Conservation (phyloP, 2,888 invertebrate species). For the Eudasyphora cyanicolor region DNA sequence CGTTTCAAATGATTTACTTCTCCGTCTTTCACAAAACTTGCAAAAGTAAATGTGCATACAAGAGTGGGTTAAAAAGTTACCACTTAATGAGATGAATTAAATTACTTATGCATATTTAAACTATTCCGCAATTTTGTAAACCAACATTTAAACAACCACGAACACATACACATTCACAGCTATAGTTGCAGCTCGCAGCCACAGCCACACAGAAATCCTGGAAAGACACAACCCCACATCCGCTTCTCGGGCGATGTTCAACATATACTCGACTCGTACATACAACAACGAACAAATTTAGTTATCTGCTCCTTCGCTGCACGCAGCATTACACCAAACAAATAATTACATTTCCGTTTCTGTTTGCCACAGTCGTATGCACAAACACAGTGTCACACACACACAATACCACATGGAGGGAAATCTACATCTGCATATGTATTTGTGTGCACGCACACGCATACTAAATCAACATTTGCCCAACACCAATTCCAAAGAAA, state of each 20-base stretch:
- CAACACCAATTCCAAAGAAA: slow-evolving; percentile 9
- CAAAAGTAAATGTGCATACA: no score
- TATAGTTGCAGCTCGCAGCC: not conserved
- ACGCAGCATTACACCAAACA: slow-evolving; percentile 39
- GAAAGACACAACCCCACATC: not conserved
- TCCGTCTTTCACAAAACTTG: no score
- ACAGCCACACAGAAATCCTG: not conserved
- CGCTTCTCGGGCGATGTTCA: not conserved
- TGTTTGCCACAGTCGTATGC: slow-evolving; percentile 19
- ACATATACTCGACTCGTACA: not conserved
- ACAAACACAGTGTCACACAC: not conserved
- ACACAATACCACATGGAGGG: not conserved
- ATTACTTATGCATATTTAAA: slow-evolving; percentile 34
- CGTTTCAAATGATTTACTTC: no score
- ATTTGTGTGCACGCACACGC: not conserved
- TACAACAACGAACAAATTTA: not conserved
- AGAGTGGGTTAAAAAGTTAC: slow-evolving; percentile 1
- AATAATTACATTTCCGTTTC: slow-evolving; percentile 56
- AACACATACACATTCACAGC: not conserved
- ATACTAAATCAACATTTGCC: slow-evolving; percentile 26
- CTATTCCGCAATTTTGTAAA: slow-evolving; percentile 18
- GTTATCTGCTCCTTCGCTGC: slow-evolving; percentile 9
- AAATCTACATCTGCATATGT: not conserved
- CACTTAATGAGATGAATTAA: slow-evolving; percentile 31
- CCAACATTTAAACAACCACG: not conserved